A percentile compares a stretch with the other conserved stretches of the same genome.
Conservation (phyloP, 2,888 invertebrate species). For the Nymphalis polychloros region DNA sequence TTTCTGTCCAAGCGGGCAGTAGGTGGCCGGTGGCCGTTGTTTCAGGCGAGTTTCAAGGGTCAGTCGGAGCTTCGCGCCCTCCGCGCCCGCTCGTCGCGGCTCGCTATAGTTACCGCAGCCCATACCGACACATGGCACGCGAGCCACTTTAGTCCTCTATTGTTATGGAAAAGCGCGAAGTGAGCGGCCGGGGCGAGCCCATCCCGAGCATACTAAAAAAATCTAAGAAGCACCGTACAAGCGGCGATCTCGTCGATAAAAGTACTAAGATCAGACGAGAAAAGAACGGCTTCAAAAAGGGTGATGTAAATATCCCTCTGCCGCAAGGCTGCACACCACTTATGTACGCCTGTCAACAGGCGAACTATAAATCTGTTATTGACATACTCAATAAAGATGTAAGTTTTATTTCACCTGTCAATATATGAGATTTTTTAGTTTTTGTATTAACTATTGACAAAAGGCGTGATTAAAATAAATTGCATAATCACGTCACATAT, state of each 20-base stretch:
- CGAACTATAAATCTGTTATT: slow-evolving; percentile 88
- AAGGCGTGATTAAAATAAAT: background rate
- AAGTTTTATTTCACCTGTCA: slow-evolving; percentile 55
- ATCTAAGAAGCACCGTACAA: slow-evolving; percentile 63
- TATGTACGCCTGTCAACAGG: slow-evolving; percentile 96
- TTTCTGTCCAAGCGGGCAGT: slow-evolving; percentile 66
- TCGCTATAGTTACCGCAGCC: slow-evolving; percentile 44
- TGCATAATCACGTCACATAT: background rate
- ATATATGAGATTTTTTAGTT: background rate
- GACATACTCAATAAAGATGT: slow-evolving; percentile 89
- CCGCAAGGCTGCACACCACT: slow-evolving; percentile 89
- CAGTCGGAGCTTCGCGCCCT: slow-evolving; percentile 78
- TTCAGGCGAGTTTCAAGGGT: slow-evolving; percentile 42
- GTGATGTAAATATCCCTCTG: slow-evolving; percentile 71
- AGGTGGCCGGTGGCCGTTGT: slow-evolving; percentile 43
- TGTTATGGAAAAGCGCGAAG: slow-evolving; percentile 75
- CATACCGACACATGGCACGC: slow-evolving; percentile 52
- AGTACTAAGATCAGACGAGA: slow-evolving; percentile 74
- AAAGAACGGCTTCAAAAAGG: slow-evolving; percentile 62
- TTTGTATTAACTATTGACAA: background rate
- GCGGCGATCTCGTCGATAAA: slow-evolving; percentile 72
- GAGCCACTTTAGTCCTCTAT: slow-evolving; percentile 48
- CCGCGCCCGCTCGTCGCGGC: slow-evolving; percentile 73
- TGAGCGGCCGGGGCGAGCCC: slow-evolving; percentile 71
- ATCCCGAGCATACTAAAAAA: slow-evolving; percentile 77